Base-by-base conservation (phyloP, 2,113 vertebrate species). In the Physeter macrocephalus region DNA sequence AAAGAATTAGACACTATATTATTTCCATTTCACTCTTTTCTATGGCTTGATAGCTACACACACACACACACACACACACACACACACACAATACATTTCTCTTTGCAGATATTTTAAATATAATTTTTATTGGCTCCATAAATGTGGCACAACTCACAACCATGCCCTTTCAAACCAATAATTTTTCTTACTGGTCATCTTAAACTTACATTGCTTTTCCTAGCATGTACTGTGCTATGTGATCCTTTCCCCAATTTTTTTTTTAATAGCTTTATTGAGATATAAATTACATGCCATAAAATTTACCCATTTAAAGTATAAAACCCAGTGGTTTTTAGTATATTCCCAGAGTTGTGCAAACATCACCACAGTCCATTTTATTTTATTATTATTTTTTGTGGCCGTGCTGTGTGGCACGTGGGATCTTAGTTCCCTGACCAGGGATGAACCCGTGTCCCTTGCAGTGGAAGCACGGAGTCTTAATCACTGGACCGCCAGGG, bases 81-180 rank as follows among this genome's bases (percentile, higher is more conserved):
- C 98, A 89, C 98, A 98, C 98, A 71, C 97, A 98, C 0, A 71
- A 7, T 21, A 96, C 98, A 99, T 80, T 96, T 98, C 82, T 98
- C 98, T 86, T 99, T 98, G 94, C 96, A 98, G 85, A 91, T 94
- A 41, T 94, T 98, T 98, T 95, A 72, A 90, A 93, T 88, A 71
- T 62, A 91, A 67, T 57, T 34, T 36, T 80, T 80, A 11, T 62
- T 88, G 14, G 21, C 1, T 15, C 3, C 90, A 43, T 89, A 91
- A 31, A 77, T 43, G 1, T 49, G 4, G 15, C 17, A 95, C 5
- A 69, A 61, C 41, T 43, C 17, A 71, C 10, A 59, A 52, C 0
- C 3, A 25, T 43, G 0, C 20, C 69, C 29, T 92, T 62, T 93
- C 27, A 88, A 93, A 74, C 5, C 18, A 86, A 31, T 64, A 59